Percentiles rank a stretch among this genome's conserved stretches.
phyloP scores from a whole-genome alignment of 2,888 invertebrate species.

The Herminia tarsipennalis region DNA sequence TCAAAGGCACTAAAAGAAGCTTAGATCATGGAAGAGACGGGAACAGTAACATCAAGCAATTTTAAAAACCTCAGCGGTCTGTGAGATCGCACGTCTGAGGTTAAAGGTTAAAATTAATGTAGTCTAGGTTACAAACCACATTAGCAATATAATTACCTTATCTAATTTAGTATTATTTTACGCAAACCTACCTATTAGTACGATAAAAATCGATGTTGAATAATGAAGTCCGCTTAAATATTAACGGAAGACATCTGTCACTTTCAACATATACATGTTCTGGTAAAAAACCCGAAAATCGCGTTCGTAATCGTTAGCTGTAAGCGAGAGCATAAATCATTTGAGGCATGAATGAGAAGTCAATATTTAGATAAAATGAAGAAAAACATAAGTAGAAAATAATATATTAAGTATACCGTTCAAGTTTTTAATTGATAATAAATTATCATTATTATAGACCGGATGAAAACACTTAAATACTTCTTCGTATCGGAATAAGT shows the following conservation, averaged over 20 bases:
- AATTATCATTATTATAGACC: constrained; percentile 29
- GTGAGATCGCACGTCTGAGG: no score
- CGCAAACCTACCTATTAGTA: neutral
- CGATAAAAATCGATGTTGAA: constrained; percentile 6
- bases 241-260: constrained; percentile 13
- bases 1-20: no score
- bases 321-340: constrained; percentile 24
- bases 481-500: neutral
- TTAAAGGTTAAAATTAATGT: no score
- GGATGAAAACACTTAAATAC: neutral
- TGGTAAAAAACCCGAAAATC: constrained; percentile 11
- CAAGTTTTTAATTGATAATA: constrained; percentile 31
- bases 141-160: no score
- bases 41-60: no score
- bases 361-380: constrained; percentile 34
- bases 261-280: constrained; percentile 4
- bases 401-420: constrained; percentile 23
- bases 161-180: constrained; percentile 5
- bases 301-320: constrained; percentile 19
- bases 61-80: no score
- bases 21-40: no score
- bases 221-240: constrained; percentile 5
- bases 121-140: no score
- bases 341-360: constrained; percentile 28
- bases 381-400: constrained; percentile 25